Evolutionary conservation across 2,113 vertebrate species (phyloP), one percentile per base, ranked within the genome.

Genomic region (Oreocharis arfaki): DNA sequence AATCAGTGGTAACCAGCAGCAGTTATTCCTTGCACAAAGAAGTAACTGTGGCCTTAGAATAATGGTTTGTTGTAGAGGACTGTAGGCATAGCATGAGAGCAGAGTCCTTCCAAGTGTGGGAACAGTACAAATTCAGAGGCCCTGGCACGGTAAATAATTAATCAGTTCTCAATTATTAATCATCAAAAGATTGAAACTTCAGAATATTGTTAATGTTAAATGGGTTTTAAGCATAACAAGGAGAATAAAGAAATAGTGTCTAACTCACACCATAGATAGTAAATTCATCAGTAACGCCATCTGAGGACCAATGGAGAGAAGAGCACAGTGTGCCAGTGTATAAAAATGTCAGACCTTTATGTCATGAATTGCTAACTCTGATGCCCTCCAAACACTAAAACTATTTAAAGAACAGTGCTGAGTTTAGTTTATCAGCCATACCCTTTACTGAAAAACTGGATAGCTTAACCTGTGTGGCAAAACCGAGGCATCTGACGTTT

Each of bases 91-190:
- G 20, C 27, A 55, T 49, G 44, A 78, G 56, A 76, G 41, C 35
- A 80, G 44, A 92, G 68, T 69, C 64, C 61, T 85, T 90, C 57
- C 63, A 57, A 73, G 22, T 49, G 10, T 52, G 41, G 67, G 57
- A 87, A 79, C 32, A 44, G 26, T 33, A 90, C 15, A 67, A 64
- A 92, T 71, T 75, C 55, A 88, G 93, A 90, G 67, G 16, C 33
- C 30, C 2, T 2, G 8, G 21, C 35, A 57, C 11, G 37, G 16
- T 93, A 73, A 95, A 94, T 93, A 83, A 92, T 94, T 91, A 44
- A 96, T 73, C 22, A 57, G 12, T 65, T 73, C 44, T 96, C 61
- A 92, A 86, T 95, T 92, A 90, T 96, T 93, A 82, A 93, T 92
- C 32, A 83, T 80, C 27, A 56, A 88, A 93, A 92, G 42, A 83